Percentiles rank a stretch among this genome's conserved stretches.
Conservation (phyloP, 2,113 vertebrate species). For the Phasianus colchicus region DNA sequence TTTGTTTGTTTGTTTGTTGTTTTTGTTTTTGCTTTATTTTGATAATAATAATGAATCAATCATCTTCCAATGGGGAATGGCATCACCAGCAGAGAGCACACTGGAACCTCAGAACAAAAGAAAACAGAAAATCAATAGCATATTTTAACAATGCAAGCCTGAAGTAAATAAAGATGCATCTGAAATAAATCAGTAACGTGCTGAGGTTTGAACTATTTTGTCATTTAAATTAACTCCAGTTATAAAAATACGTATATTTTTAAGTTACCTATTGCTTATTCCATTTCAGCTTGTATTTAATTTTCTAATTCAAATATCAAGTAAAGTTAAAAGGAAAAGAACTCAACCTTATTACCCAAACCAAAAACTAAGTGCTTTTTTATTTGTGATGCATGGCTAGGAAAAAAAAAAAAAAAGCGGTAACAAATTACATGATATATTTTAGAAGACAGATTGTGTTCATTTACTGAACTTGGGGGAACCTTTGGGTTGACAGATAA, state of each 20-base stretch:
- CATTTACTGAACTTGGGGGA: slow-evolving; percentile 77
- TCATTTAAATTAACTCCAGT: slow-evolving; percentile 12
- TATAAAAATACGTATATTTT: background rate
- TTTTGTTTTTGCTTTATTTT: background rate
- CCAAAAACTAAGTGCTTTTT: slow-evolving; percentile 31
- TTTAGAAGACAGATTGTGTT: slow-evolving; percentile 74
- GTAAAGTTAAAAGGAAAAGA: slow-evolving; percentile 8
- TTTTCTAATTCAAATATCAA: slow-evolving; percentile 35
- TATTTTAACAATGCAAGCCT: slow-evolving; percentile 1
- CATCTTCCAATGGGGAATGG: slow-evolving; percentile 19
- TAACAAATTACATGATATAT: slow-evolving; percentile 71
- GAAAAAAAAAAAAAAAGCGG: slow-evolving; percentile 47
- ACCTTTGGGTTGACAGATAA: slow-evolving; percentile 76
- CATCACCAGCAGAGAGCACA: slow-evolving; percentile 63
- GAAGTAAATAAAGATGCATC: slow-evolving; percentile 47
- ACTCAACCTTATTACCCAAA: background rate
- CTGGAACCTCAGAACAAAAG: slow-evolving; percentile 57
- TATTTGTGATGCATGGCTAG: slow-evolving; percentile 50
- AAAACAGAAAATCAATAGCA: slow-evolving; percentile 46
- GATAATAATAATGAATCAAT: background rate
- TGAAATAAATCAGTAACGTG: slow-evolving; percentile 33
- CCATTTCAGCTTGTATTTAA: background rate
- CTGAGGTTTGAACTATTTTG: slow-evolving; percentile 8
- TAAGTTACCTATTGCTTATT: slow-evolving; percentile 15
- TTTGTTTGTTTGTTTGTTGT: background rate